Percentiles rank a stretch among this genome's conserved stretches.
phyloP scores from a whole-genome alignment of 1,140 invertebrate genomes.

The Temnothorax longispinosus region DNA sequence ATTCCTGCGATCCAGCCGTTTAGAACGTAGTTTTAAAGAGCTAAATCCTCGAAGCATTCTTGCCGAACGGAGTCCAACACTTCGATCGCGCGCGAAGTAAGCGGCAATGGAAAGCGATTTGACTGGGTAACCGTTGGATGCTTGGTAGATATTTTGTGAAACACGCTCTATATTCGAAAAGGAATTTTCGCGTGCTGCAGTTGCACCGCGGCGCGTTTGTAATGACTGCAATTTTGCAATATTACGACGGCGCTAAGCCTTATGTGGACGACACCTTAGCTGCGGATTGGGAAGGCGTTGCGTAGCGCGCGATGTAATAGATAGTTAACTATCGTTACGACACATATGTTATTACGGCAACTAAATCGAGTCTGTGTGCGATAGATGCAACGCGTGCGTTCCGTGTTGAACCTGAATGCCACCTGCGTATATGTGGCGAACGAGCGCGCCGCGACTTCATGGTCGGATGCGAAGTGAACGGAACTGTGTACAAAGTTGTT shows the following conservation, averaged over 20 bases:
- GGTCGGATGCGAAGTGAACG: constrained; percentile 41
- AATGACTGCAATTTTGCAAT: neutral
- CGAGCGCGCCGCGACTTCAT: neutral
- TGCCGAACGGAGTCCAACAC: neutral
- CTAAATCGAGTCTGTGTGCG: neutral
- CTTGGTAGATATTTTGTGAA: neutral
- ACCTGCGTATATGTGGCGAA: neutral
- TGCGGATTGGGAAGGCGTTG: constrained; percentile 27
- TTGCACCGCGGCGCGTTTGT: neutral
- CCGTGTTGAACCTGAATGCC: constrained; percentile 54
- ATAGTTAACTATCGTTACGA: constrained; percentile 65
- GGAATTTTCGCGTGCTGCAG: neutral
- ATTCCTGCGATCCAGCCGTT: neutral
- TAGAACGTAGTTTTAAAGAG: neutral
- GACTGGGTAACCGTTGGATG: neutral
- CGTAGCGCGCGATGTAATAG: constrained; percentile 61
- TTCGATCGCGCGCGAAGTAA: neutral
- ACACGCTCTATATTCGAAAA: neutral
- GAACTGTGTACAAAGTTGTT: constrained; percentile 18
- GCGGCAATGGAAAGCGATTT: neutral
- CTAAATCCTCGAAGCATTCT: neutral
- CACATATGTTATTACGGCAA: constrained; percentile 58
- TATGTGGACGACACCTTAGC: constrained; percentile 11
- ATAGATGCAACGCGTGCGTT: constrained; percentile 46
- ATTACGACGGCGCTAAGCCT: neutral